A percentile compares a stretch with the other conserved stretches of the same genome.
These are phyloP conservation scores for Myzus persicae DNA, from an alignment of 1,140 invertebrate species.

Conservation along the genomic window DNA sequence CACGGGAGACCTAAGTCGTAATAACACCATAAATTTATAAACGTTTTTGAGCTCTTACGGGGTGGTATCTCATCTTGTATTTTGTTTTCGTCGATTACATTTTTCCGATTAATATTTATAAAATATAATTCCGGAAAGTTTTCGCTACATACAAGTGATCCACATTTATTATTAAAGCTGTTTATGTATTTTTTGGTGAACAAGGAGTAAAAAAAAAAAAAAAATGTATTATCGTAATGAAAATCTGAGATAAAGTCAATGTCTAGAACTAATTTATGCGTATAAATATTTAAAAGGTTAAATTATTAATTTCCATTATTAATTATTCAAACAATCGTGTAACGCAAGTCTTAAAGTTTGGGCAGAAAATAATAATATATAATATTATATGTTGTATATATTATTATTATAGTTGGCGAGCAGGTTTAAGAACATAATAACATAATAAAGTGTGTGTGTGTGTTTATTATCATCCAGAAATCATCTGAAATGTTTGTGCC, in stretches of 20 bases:
- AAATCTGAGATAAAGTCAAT: background rate
- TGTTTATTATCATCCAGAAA: background rate
- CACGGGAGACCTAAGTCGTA: background rate
- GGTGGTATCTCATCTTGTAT: background rate
- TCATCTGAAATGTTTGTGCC: background rate
- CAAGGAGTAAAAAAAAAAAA: background rate
- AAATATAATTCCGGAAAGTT: background rate
- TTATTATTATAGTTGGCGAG: background rate
- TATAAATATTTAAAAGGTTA: background rate
- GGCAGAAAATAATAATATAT: background rate
- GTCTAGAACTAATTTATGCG: background rate
- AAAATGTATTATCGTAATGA: background rate
- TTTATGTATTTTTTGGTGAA: background rate
- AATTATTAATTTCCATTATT: background rate
- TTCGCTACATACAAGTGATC: background rate
- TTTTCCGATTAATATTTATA: background rate
- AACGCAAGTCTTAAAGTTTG: background rate
- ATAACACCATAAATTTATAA: background rate
- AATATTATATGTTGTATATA: background rate
- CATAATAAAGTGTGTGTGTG: background rate
- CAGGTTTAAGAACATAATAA: background rate
- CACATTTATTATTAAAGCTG: background rate
- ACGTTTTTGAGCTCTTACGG: background rate
- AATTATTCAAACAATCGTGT: background rate
- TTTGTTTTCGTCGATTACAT: background rate